These are phyloP conservation scores for Drosophila pseudotalamancana DNA, from an alignment of 2,888 invertebrate genomes.

Conservation along the genomic window DNA sequence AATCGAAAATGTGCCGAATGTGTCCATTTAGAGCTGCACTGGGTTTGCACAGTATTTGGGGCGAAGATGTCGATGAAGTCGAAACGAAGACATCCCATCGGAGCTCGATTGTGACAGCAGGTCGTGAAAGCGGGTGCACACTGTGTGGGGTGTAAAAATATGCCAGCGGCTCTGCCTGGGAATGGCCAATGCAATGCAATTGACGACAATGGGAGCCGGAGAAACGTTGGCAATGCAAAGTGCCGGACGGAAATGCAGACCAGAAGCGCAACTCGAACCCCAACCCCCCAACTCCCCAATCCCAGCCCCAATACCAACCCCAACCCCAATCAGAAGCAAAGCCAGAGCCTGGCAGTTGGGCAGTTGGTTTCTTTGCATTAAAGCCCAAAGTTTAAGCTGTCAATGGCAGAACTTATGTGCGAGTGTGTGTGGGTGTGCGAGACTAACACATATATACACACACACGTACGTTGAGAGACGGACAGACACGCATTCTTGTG, in stretches of 20 bases:
- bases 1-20: slow-evolving; percentile 23
- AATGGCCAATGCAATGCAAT: slow-evolving; percentile 62
- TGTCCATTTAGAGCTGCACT: slow-evolving; percentile 7
- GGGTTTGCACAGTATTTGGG: slow-evolving; percentile 14
- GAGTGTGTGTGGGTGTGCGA: slow-evolving; percentile 11
- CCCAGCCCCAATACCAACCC: neutral
- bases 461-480: neutral
- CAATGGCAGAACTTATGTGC: slow-evolving; percentile 47
- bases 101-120: slow-evolving; percentile 47
- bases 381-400: slow-evolving; percentile 56
- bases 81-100: slow-evolving; percentile 60
- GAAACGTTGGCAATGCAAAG: slow-evolving; percentile 51
- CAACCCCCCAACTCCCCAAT: no score
- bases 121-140: neutral
- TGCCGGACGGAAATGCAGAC: slow-evolving; percentile 66
- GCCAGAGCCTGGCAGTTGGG: slow-evolving; percentile 25
- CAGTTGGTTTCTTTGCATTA: slow-evolving; percentile 55
- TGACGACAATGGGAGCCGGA: slow-evolving; percentile 62
- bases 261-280: slow-evolving; percentile 39
- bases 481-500: slow-evolving; percentile 45
- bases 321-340: neutral
- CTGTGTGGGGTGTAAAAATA: neutral
- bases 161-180: slow-evolving; percentile 20
- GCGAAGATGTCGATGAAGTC: slow-evolving; percentile 26
- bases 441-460: slow-evolving; percentile 15